Evolutionary conservation across 2,113 vertebrate species (phyloP).

Genomic region (Empidonax traillii): DNA sequence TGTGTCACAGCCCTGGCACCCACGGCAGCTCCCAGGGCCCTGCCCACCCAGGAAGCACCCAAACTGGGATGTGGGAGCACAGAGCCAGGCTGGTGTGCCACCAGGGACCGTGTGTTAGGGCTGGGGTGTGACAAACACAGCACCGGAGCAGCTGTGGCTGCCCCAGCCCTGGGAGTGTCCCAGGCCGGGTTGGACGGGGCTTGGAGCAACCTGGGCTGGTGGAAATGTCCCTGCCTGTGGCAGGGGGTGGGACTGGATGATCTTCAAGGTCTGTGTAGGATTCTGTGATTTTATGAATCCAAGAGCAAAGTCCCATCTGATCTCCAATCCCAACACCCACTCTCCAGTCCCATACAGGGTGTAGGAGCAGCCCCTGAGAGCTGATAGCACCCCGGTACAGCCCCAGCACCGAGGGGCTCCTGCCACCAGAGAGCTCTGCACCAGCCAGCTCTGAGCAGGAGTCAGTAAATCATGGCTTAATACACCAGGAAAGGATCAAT

Average conservation of each 20-base stretch:
- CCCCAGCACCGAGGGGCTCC: fast-evolving
- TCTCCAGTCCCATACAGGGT: not conserved
- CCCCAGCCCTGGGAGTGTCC: not conserved
- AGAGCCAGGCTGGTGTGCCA: not conserved
- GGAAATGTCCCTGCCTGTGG: not conserved
- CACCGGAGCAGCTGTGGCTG: not conserved
- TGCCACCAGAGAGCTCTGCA: not conserved
- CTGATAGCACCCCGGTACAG: fast-evolving
- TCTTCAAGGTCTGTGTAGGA: fast-evolving
- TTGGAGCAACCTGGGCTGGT: not conserved
- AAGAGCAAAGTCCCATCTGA: not conserved
- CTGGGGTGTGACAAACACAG: fast-evolving
- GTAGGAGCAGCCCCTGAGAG: not conserved
- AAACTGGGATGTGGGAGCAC: fast-evolving
- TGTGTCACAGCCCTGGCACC: fast-evolving
- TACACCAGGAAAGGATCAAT: not conserved
- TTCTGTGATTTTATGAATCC: not conserved
- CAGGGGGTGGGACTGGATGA: fast-evolving
- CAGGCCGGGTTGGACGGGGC: not conserved
- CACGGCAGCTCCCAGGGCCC: fast-evolving
- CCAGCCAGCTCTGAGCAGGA: not conserved
- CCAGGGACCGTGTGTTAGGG: fast-evolving
- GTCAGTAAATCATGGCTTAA: not conserved
- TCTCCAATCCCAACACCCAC: fast-evolving
- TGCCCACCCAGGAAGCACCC: fast-evolving